Evolutionary conservation across 2,797 vertebrate genomes (phyloP).

Genomic region (Hephaestus fuliginosus): DNA sequence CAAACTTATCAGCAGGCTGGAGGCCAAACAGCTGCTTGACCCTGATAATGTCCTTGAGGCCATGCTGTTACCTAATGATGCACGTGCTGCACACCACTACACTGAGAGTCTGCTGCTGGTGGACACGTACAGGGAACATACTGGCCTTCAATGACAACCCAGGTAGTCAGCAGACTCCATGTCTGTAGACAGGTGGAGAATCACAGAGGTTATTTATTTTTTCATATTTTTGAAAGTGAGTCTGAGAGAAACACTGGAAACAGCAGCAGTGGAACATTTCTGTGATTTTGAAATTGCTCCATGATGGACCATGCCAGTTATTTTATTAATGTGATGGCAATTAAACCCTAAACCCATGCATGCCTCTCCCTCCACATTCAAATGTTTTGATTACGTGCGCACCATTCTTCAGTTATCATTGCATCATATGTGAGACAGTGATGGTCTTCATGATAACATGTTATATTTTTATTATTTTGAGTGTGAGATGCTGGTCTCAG

Average conservation of each 20-base stretch:
- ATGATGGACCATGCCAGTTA: too few species aligned
- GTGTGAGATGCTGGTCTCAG: too few species aligned
- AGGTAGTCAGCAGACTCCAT: neutral
- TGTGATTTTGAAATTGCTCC: neutral
- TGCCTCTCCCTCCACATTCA: too few species aligned
- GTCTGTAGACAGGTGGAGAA: neutral
- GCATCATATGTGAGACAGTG: neutral
- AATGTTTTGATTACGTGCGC: too few species aligned
- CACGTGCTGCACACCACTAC: constrained; percentile 17
- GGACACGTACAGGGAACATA: neutral
- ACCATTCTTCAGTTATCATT: too few species aligned
- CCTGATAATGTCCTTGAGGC: constrained; percentile 77
- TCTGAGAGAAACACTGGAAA: neutral
- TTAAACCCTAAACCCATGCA: too few species aligned
- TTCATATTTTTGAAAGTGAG: neutral
- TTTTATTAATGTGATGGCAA: too few species aligned
- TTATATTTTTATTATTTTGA: neutral
- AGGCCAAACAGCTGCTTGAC: constrained; percentile 87
- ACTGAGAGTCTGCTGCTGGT: neutral
- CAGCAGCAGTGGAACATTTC: neutral
- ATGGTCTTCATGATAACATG: neutral
- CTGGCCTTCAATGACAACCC: neutral
- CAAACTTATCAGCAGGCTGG: constrained; percentile 69
- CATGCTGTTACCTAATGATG: neutral
- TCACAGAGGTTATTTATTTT: too few species aligned